phyloP scores from a whole-genome alignment of 2,797 vertebrate genomes.

The Myotis findleyi region DNA sequence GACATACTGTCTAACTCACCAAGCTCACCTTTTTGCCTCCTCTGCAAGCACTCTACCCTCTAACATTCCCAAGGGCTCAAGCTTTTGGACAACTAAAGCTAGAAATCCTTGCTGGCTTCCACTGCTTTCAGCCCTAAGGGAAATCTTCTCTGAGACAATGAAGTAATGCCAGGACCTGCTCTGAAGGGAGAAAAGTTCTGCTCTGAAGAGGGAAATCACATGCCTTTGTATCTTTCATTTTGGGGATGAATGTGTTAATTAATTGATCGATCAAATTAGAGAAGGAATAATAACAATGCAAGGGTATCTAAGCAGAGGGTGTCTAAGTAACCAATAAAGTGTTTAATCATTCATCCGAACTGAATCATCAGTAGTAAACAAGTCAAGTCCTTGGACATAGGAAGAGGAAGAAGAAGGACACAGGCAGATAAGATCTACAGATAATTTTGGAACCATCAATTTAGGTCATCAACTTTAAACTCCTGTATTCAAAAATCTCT shows the following conservation, averaged over 20 bases:
- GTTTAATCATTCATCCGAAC: not conserved
- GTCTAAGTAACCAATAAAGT: not conserved
- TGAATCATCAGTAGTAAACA: not conserved
- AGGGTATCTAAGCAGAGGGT: not conserved
- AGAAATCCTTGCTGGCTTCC: not conserved
- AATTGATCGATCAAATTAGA: not conserved
- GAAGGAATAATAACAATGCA: not conserved
- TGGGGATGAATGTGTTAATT: not conserved
- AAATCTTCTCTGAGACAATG: not conserved
- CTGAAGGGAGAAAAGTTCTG: not conserved
- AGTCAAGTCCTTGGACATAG: not conserved
- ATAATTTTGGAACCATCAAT: not conserved
- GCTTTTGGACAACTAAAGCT: not conserved
- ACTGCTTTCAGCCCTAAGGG: not conserved
- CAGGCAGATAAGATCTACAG: not conserved
- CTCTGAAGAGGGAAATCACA: not conserved
- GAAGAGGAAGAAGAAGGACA: not conserved
- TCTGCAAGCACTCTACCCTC: not conserved
- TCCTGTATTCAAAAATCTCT: not conserved
- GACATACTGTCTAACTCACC: not conserved
- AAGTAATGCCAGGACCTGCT: not conserved
- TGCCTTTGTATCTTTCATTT: not conserved
- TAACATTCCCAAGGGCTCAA: not conserved
- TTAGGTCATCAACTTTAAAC: not conserved
- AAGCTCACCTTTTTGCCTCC: not conserved